Percentiles rank a stretch among this genome's conserved stretches.
Evolutionary conservation across 2,113 vertebrate species (phyloP).

Genomic region (Spea bombifrons): DNA sequence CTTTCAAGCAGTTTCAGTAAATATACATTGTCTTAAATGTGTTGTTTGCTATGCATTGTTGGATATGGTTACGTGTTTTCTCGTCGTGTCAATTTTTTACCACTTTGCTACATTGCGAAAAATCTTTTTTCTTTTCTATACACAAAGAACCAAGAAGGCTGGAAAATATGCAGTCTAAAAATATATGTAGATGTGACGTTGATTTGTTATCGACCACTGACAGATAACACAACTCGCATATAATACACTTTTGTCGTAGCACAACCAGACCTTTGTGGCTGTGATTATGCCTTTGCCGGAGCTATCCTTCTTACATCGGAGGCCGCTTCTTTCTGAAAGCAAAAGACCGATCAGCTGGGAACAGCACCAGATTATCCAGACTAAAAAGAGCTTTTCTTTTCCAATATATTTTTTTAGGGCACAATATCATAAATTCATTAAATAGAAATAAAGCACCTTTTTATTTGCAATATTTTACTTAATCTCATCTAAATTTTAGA

Average conservation of each 20-base stretch:
- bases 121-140: not conserved
- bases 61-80: too few relatives aligned
- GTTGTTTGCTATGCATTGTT: too few relatives aligned
- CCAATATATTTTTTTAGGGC: not conserved
- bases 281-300: not conserved
- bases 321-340: constrained; percentile 22
- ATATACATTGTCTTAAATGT: too few relatives aligned
- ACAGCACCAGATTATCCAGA: constrained; percentile 17
- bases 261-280: constrained; percentile 39
- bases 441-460: not conserved
- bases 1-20: too few relatives aligned
- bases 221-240: constrained; percentile 37
- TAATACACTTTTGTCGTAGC: constrained; percentile 40
- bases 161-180: constrained; percentile 23
- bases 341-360: constrained; percentile 3
- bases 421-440: not conserved
- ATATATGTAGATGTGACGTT: constrained; percentile 12
- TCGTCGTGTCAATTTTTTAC: not conserved
- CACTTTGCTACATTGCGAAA: not conserved
- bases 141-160: constrained; percentile 6
- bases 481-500: too few relatives aligned
- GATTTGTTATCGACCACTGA: constrained; percentile 22
- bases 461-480: too few relatives aligned
- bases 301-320: constrained; percentile 22
- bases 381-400: not conserved